phyloP scores from a whole-genome alignment of 2,797 vertebrate species.

The Hylomyscus alleni region DNA sequence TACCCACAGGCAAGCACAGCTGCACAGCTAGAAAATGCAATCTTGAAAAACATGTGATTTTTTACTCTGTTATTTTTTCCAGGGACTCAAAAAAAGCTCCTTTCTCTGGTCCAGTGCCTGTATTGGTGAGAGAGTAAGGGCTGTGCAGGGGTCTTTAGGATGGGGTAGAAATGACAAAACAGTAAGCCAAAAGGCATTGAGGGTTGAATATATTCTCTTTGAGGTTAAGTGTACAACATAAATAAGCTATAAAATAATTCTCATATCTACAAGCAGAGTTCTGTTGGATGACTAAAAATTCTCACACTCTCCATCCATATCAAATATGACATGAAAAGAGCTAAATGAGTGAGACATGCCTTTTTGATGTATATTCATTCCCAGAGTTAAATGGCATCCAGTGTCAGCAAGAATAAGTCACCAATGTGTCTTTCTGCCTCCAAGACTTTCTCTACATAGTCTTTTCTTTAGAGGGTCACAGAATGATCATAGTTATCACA shows the following conservation, averaged over 20 bases:
- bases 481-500: conserved; percentile 13
- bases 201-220: neutral
- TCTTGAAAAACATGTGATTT: neutral
- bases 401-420: neutral
- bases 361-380: neutral
- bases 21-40: neutral
- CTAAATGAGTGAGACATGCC: neutral
- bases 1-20: neutral
- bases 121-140: neutral
- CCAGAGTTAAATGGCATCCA: neutral
- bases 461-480: neutral
- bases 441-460: neutral
- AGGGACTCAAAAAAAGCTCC: neutral
- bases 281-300: neutral
- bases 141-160: neutral
- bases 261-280: neutral
- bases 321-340: neutral
- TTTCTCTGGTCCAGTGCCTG: neutral
- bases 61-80: neutral
- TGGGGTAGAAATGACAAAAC: neutral
- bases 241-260: neutral
- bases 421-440: neutral
- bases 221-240: neutral
- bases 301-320: neutral
- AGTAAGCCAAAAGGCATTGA: neutral